A percentile compares a stretch with the other conserved stretches of the same genome.
Conservation (phyloP, 2,113 vertebrate genomes). For the Ailurus styani region DNA sequence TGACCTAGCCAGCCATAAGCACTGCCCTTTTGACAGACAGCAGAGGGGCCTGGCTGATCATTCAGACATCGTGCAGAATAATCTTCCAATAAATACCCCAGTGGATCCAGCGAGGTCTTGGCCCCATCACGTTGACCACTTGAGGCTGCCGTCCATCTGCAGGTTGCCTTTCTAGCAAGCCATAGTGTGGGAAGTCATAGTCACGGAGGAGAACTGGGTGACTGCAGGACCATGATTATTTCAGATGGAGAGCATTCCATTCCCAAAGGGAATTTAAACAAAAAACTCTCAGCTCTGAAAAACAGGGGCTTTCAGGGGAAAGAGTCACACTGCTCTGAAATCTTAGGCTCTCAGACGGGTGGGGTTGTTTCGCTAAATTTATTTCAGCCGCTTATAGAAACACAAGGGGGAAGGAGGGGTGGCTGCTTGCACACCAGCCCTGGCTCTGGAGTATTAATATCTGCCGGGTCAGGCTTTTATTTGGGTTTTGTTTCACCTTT, state of each 20-base stretch:
- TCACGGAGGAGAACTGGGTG: conserved; percentile 20
- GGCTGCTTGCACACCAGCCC: conserved; percentile 41
- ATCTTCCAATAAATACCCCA: neutral
- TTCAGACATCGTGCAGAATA: neutral
- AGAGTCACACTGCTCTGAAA: neutral
- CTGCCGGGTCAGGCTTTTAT: conserved; percentile 58
- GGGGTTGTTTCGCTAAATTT: conserved; percentile 68
- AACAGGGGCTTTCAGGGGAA: conserved; percentile 56
- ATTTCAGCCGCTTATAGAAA: conserved; percentile 72
- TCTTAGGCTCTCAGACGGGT: conserved; percentile 31
- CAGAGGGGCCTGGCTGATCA: neutral
- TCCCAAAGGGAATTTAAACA: conserved; percentile 55
- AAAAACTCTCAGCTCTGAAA: conserved; percentile 46
- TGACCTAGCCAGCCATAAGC: neutral
- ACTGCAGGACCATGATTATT: conserved; percentile 41
- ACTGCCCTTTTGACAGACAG: neutral
- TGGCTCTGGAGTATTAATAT: conserved; percentile 62
- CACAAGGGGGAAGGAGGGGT: neutral
- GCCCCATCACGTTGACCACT: neutral
- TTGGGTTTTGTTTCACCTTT: conserved; percentile 71
- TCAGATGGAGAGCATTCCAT: conserved; percentile 46
- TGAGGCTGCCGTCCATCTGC: neutral
- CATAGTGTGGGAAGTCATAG: neutral
- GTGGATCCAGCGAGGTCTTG: neutral
- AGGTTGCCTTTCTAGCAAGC: neutral